A percentile compares a stretch with the other conserved stretches of the same genome.
Conservation (phyloP, 2,888 invertebrate genomes). For the Sericinus montela region DNA sequence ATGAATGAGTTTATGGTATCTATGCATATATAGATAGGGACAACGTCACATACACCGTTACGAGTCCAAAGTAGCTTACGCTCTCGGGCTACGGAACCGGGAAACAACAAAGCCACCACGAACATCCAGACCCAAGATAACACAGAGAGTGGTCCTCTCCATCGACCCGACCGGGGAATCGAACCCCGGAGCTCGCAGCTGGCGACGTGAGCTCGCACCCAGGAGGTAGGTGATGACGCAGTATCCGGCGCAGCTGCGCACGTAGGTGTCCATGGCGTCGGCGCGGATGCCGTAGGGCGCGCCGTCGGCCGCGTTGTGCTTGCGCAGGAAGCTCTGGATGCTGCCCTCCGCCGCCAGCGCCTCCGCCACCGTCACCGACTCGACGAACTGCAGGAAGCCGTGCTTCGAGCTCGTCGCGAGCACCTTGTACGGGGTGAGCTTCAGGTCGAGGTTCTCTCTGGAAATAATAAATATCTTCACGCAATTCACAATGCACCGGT, state of each 20-base stretch:
- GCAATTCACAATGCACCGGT: no score
- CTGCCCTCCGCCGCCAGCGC: slow-evolving; percentile 92
- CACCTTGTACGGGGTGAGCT: slow-evolving; percentile 92
- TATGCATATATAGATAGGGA: no score
- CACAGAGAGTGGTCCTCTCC: no score
- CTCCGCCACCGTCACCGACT: slow-evolving; percentile 95
- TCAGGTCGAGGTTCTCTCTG: slow-evolving; percentile 95
- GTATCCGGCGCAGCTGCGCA: slow-evolving; percentile 97
- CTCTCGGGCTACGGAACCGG: no score
- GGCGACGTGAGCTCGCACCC: slow-evolving; percentile 48
- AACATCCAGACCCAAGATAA: no score
- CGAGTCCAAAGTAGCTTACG: no score
- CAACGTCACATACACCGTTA: no score
- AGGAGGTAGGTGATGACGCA: slow-evolving; percentile 98
- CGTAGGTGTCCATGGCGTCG: slow-evolving; percentile 98
- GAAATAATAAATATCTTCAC: no score
- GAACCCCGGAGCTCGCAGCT: no score
- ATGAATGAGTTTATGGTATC: no score
- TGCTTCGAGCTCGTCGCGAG: slow-evolving; percentile 97
- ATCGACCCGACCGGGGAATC: no score
- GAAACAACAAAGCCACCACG: no score
- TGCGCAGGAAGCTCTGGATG: slow-evolving; percentile 95
- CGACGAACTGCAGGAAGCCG: slow-evolving; percentile 97
- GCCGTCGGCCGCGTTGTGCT: slow-evolving; percentile 91
- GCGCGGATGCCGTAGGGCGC: slow-evolving; percentile 94